Base-by-base conservation (phyloP, 2,888 invertebrate genomes). In the Limnephilus rhombicus region DNA sequence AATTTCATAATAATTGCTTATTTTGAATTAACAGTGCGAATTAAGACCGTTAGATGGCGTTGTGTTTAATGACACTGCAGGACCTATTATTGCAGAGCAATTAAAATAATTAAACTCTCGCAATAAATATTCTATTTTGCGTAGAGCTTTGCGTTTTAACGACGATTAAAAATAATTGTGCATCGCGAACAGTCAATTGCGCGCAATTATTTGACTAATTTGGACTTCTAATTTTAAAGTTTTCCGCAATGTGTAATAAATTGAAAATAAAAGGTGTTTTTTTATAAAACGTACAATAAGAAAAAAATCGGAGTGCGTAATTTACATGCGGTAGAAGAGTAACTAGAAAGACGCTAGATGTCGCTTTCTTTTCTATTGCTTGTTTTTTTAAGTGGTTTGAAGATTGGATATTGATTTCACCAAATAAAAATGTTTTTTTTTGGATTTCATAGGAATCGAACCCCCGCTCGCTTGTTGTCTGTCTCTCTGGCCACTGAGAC, bases 1-100 rank as follows among this genome's bases (percentile, higher is more conserved):
- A 89, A 92, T 90, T 90, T 80, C 90, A 86, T 92, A 92, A 86
- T 92, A 92, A 92, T 92, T 92, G 83, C 92, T 90, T 92, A 92
- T 92, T 92, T 92, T 85, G 80, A 81, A 85, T 83, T 81, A 90
- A 83, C 85, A 85, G 29, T 85, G 92, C 90, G 87, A 81, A 86
- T 45, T 86, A n/a, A 45, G 85, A 45, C 85, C 49, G 85, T 86
- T 45, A 45, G 85, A 86, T 86, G 85, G 85, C 45, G 85, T 29
- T 12, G 45, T 86, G 85, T 86, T 86, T 86, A 86, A 86, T 86
- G 85, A 86, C 49, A 86, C 85, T 86, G 85, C 85, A 86, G 45
- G 85, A n/a, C 41, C 85, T 86, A 86, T 86, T 86, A 86, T 86
- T 13, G 85, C 85, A 13, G 45, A 29, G 85, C 85, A 45, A 86